Evolutionary conservation across 2,113 vertebrate species (phyloP).

Genomic region (Melanerpes aurifrons): DNA sequence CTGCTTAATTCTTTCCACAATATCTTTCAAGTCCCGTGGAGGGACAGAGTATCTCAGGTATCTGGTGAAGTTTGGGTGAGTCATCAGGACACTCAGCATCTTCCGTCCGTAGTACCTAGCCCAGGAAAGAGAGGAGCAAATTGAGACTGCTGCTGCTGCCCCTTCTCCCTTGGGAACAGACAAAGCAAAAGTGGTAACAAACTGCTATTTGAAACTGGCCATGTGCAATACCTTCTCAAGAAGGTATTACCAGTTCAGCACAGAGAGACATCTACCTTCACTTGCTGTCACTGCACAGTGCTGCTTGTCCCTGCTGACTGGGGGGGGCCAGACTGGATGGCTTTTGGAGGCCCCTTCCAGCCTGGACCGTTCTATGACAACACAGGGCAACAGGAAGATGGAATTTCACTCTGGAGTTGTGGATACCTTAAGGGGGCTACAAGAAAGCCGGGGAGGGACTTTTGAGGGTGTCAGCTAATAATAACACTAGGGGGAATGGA

Average conservation of each 20-base stretch:
- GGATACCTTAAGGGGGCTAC: too few species aligned
- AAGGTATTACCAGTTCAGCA: neutral
- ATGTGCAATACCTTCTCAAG: neutral
- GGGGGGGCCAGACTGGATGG: too few species aligned
- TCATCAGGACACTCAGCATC: conserved; percentile 72
- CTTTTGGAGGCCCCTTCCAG: too few species aligned
- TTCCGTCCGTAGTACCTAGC: conserved; percentile 74
- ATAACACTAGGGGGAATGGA: too few species aligned
- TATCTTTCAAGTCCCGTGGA: conserved; percentile 46
- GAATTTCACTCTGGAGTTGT: neutral
- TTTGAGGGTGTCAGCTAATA: too few species aligned
- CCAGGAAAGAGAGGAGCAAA: neutral
- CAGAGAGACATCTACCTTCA: neutral
- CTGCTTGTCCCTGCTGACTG: neutral
- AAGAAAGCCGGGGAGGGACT: too few species aligned
- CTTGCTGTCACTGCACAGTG: neutral
- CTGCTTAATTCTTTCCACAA: conserved; percentile 68
- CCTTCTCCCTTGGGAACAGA: neutral
- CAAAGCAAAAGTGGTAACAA: neutral
- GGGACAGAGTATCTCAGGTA: conserved; percentile 61
- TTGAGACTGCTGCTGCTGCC: neutral
- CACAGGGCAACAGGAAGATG: neutral
- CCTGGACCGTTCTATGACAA: neutral
- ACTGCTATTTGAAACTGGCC: neutral
- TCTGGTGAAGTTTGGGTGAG: conserved; percentile 45